Conservation (phyloP, 2,113 vertebrate species). For the Sciurus niger region DNA sequence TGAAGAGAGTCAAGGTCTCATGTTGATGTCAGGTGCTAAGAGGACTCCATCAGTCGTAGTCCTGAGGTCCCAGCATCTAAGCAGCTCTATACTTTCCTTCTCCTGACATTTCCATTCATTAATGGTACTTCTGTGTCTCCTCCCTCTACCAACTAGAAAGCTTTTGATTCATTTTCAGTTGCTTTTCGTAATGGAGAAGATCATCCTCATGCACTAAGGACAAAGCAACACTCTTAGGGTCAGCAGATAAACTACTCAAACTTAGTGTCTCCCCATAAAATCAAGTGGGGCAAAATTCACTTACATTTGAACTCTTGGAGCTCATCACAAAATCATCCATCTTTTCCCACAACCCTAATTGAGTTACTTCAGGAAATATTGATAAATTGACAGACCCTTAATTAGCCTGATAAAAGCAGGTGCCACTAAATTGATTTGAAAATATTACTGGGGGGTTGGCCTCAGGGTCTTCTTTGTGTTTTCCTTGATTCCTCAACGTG, state of each 20-base stretch:
- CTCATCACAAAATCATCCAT: background rate
- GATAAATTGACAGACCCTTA: background rate
- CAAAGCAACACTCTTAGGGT: background rate
- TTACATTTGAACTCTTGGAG: background rate
- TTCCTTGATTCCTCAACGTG: background rate
- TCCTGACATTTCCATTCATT: background rate
- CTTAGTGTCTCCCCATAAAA: background rate
- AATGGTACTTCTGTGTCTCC: background rate
- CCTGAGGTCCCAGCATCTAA: background rate
- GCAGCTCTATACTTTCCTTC: background rate
- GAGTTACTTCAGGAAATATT: background rate
- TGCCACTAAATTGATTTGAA: background rate
- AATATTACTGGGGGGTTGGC: background rate
- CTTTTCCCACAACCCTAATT: background rate
- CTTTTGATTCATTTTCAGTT: conserved; percentile 1
- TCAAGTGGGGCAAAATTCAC: background rate
- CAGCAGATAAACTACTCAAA: background rate
- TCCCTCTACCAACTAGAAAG: background rate
- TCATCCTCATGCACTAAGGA: background rate
- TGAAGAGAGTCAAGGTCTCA: background rate
- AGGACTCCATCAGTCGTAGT: background rate
- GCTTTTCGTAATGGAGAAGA: background rate
- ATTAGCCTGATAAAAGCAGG: background rate
- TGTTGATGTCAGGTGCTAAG: background rate
- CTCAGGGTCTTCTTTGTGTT: background rate